Conservation (phyloP, 2,888 invertebrate genomes). For the Vesta saturnalis region DNA sequence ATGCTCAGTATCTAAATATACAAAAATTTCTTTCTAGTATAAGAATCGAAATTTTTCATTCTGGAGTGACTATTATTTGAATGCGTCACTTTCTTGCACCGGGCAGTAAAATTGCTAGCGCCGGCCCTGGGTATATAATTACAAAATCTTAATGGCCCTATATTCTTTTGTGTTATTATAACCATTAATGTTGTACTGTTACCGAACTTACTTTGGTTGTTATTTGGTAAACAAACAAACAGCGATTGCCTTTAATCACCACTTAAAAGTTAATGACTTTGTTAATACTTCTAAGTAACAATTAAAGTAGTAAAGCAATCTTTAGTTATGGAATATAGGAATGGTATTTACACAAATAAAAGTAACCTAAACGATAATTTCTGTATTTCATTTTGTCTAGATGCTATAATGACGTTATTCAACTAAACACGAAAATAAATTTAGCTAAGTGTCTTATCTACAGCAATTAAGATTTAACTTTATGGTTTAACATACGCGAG, state of each 20-base stretch:
- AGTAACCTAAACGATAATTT: slow-evolving; percentile 21
- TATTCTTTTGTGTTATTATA: too few species aligned
- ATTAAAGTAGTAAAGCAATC: background rate
- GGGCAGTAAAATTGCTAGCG: too few species aligned
- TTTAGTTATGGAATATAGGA: background rate
- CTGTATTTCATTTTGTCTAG: slow-evolving; percentile 25
- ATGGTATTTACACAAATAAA: slow-evolving; percentile 7
- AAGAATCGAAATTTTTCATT: too few species aligned
- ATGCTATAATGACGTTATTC: slow-evolving; percentile 26
- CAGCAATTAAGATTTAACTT: slow-evolving; percentile 33
- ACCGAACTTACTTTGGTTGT: too few species aligned
- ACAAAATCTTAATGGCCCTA: too few species aligned
- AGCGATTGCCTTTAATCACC: background rate
- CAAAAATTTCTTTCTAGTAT: too few species aligned
- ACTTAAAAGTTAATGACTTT: background rate
- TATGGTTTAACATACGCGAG: slow-evolving; percentile 28
- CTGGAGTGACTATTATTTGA: too few species aligned
- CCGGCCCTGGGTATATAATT: too few species aligned
- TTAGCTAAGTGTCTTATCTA: slow-evolving; percentile 31
- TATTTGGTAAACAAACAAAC: background rate
- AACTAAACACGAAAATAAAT: slow-evolving; percentile 29
- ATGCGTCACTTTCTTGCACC: too few species aligned
- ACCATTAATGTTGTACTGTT: too few species aligned
- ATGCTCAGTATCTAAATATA: too few species aligned
- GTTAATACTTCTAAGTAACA: background rate